Base-by-base conservation (phyloP, 2,797 vertebrate genomes). In the Remorina albescens region DNA sequence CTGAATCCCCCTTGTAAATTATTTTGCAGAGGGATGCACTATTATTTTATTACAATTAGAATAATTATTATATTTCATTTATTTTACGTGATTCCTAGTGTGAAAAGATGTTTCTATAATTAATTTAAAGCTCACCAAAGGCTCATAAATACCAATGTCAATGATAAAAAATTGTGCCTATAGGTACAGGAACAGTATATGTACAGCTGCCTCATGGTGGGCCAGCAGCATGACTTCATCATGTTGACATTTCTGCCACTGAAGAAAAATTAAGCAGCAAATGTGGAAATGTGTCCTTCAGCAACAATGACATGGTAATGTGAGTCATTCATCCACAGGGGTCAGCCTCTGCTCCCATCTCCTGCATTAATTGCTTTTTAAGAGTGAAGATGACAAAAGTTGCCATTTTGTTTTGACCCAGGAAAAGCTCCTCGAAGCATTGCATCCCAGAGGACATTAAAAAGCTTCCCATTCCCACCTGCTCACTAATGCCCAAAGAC, bases 341-440 rank as follows among this genome's bases (percentile, higher is more conserved):
- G 58, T 50, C 34, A 46, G 58, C 41, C 36, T 44, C 37, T 13
- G 37, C 66, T 71, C 66, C 62, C 63, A 34, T 74, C 55, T 71
- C 54, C 26, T 62, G 54, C 56, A 67, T 72, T 72, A 86, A 82
- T 75, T 78, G 64, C 71, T 74, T 71, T 67, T 66, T 47, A 74
- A 50, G 50, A 39, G 58, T 25, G 56, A 59, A 55, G 9, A 26
- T 73, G 75, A 67, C 65, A 73, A 74, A 79, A 74, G 8, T 49
- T 10, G 46, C 21, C 66, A 49, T 41, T 37, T 70, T 74, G 70
- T 75, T 77, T 71, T 67, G 28, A 71, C 63, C 60, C 30, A 71
- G 44, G 19, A 51, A 55, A 66, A 73, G 74, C 57, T 66, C 50
- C 56, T 77, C 30, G 47, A 78, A 80, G 62, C 10, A 3, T 26